A percentile compares a stretch with the other conserved stretches of the same genome.
Conservation (phyloP, 2,888 invertebrate species). For the Ectemnius cavifrons region DNA sequence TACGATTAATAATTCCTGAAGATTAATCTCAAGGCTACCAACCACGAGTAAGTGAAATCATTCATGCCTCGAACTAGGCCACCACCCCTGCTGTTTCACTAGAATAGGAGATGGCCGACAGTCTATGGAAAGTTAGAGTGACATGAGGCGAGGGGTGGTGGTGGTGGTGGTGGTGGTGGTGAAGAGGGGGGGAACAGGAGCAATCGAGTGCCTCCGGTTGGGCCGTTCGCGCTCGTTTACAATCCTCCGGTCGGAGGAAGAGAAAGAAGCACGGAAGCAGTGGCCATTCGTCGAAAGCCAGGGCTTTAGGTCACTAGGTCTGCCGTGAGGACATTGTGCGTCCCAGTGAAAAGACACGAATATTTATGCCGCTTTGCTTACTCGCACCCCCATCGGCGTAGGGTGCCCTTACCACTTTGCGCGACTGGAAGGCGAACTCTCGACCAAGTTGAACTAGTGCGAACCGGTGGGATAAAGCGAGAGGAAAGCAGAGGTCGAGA, state of each 20-base stretch:
- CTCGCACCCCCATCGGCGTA: constrained; percentile 12
- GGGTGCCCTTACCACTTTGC: constrained; percentile 17
- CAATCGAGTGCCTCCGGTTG: constrained; percentile 16
- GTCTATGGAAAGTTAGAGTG: neutral
- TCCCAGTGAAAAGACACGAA: constrained; percentile 56
- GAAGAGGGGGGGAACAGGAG: constrained; percentile 22
- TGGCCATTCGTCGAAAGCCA: constrained; percentile 25
- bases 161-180: too few relatives aligned
- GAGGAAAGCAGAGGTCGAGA: neutral
- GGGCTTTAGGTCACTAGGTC: constrained; percentile 69
- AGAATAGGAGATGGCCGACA: neutral
- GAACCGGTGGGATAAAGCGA: neutral
- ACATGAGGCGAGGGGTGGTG: constrained; percentile 5
- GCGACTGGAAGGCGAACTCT: neutral
- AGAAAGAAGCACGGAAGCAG: constrained; percentile 3
- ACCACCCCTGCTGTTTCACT: constrained; percentile 16
- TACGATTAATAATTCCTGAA: neutral
- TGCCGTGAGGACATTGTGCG: constrained; percentile 39
- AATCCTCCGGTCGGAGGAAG: neutral
- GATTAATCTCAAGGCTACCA: too few relatives aligned
- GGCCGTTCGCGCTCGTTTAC: constrained; percentile 22
- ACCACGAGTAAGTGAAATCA: too few relatives aligned
- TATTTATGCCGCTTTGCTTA: constrained; percentile 58
- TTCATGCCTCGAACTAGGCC: neutral
- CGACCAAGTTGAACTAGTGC: neutral